Conservation (phyloP, 2,888 invertebrate genomes). For the Agrotis exclamationis region DNA sequence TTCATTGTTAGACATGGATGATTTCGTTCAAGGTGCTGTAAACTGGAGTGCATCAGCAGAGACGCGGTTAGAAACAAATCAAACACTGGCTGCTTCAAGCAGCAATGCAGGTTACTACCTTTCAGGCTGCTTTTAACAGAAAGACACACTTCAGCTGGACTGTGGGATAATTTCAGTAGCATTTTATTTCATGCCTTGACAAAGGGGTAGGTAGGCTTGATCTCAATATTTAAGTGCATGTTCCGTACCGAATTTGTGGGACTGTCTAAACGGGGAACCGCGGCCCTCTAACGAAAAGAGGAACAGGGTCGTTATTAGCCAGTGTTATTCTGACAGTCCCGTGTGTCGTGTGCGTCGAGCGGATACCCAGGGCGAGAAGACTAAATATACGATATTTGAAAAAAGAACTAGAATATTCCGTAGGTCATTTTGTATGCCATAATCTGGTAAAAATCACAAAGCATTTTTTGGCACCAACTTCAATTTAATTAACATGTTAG, state of each 20-base stretch:
- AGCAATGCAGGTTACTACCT: conserved; percentile 50
- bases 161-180: conserved; percentile 8
- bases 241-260: no score
- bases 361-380: no score
- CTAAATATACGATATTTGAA: no score
- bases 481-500: background rate
- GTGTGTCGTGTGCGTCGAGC: no score
- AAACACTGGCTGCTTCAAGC: conserved; percentile 35
- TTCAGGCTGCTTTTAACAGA: conserved; percentile 60
- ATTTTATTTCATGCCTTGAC: background rate
- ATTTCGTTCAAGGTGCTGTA: conserved; percentile 34
- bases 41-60: conserved; percentile 37
- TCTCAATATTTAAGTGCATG: background rate
- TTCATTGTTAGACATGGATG: conserved; percentile 17
- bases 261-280: no score
- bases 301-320: no score
- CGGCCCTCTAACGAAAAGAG: no score
- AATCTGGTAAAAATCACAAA: no score
- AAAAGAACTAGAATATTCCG: background rate
- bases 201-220: background rate
- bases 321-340: no score
- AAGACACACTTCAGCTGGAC: conserved; percentile 50
- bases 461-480: no score
- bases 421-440: background rate
- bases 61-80: conserved; percentile 48